phyloP scores from a whole-genome alignment of 2,888 invertebrate species.

The Caenorhabditis japonica region DNA sequence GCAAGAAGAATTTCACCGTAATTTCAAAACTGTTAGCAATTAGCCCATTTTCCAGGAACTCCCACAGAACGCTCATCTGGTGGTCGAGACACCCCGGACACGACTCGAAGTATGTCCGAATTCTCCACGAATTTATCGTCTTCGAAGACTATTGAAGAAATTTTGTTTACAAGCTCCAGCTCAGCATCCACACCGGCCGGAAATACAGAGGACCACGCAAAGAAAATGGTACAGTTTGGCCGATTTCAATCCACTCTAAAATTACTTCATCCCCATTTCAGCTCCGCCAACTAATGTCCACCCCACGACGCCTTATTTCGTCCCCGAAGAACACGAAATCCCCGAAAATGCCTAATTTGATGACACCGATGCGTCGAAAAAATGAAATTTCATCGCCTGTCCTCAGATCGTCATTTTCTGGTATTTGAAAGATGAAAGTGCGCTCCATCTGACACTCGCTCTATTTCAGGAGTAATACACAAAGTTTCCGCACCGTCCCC shows the following conservation, averaged over 20 bases:
- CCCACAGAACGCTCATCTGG: constrained; percentile 37
- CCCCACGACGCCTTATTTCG: constrained; percentile 19
- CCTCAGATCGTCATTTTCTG: constrained; percentile 29
- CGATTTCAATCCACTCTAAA: neutral
- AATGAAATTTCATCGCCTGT: constrained; percentile 39
- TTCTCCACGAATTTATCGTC: constrained; percentile 40
- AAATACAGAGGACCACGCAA: no score
- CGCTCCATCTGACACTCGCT: neutral
- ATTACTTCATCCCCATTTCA: neutral
- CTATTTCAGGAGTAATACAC: constrained; percentile 9
- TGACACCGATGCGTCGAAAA: constrained; percentile 13
- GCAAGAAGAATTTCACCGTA: no score
- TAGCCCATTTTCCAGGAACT: neutral
- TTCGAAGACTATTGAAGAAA: constrained; percentile 21
- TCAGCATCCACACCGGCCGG: neutral
- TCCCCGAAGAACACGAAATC: constrained; percentile 21
- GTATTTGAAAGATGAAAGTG: neutral
- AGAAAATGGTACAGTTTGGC: no score
- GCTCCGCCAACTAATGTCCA: constrained; percentile 23
- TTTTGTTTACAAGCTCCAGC: neutral
- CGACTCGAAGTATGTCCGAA: constrained; percentile 39
- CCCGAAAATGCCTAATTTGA: neutral
- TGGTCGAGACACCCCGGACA: constrained; percentile 42
- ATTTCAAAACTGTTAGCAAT: no score
- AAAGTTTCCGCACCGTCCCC: constrained; percentile 5